Percentiles rank a stretch among this genome's conserved stretches.
Conservation (phyloP, 2,888 invertebrate genomes). For the Mimachlamys varia region DNA sequence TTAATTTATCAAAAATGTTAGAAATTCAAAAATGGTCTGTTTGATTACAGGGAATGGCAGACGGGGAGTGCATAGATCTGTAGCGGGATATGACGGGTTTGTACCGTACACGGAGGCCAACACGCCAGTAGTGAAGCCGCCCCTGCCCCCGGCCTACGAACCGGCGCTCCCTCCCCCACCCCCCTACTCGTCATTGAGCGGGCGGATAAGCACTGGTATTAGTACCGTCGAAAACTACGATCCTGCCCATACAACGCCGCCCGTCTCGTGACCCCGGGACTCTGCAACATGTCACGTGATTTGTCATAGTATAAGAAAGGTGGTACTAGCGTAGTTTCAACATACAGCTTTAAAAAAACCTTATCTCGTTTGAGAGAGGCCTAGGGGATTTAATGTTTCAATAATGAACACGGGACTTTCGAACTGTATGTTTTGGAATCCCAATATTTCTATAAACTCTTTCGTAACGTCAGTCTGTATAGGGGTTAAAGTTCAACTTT, state of each 20-base stretch:
- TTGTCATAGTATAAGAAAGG: too few species aligned
- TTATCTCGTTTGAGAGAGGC: too few species aligned
- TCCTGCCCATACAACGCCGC: background rate
- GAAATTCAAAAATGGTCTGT: background rate
- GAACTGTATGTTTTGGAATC: too few species aligned
- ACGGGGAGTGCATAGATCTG: background rate
- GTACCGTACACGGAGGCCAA: background rate
- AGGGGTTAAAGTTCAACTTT: too few species aligned
- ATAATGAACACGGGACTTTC: too few species aligned
- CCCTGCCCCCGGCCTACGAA: slow-evolving; percentile 9
- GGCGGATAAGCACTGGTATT: background rate
- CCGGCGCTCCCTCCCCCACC: background rate
- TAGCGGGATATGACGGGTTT: background rate
- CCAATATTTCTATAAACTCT: too few species aligned
- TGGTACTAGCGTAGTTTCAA: too few species aligned
- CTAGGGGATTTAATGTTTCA: too few species aligned
- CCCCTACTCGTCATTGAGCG: background rate
- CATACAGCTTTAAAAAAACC: too few species aligned
- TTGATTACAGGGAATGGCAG: background rate
- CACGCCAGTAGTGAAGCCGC: background rate
- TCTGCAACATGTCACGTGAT: too few species aligned
- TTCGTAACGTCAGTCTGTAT: too few species aligned
- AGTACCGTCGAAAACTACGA: background rate
- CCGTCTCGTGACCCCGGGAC: background rate
- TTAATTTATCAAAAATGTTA: too few species aligned